These are phyloP conservation scores for Contarinia nasturtii DNA, from an alignment of 1,140 invertebrate species.

Conservation along the genomic window DNA sequence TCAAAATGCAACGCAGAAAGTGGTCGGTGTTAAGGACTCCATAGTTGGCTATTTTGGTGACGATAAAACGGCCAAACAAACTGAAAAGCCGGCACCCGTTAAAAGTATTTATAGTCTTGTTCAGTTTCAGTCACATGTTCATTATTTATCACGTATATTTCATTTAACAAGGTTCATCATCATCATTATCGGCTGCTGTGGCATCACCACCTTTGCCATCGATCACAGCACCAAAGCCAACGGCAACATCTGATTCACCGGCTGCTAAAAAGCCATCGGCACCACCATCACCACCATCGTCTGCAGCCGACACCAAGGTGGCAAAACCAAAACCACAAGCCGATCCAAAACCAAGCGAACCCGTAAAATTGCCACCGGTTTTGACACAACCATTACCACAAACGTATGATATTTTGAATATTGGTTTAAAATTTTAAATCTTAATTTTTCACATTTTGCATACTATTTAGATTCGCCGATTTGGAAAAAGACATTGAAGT, in stretches of 20 bases:
- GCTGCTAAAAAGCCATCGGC: background rate
- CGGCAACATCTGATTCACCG: background rate
- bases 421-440: no score
- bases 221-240: background rate
- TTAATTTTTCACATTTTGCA: no score
- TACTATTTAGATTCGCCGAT: conserved; percentile 24
- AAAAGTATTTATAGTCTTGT: background rate
- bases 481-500: conserved; percentile 32
- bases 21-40: conserved; percentile 11
- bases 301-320: background rate
- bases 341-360: background rate
- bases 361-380: background rate
- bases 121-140: background rate
- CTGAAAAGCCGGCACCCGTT: conserved; percentile 8
- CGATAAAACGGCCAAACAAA: conserved; percentile 4
- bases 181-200: no score
- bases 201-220: background rate
- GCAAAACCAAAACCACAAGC: background rate
- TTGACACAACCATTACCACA: background rate
- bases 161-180: background rate
- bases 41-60: conserved; percentile 15
- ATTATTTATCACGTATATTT: background rate
- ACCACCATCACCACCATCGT: background rate
- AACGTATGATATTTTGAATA: background rate
- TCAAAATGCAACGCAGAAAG: conserved; percentile 14